Evolutionary conservation across 2,797 vertebrate genomes (phyloP), one percentile per base, ranked within the genome.

Genomic region (Lacerta bilineata): DNA sequence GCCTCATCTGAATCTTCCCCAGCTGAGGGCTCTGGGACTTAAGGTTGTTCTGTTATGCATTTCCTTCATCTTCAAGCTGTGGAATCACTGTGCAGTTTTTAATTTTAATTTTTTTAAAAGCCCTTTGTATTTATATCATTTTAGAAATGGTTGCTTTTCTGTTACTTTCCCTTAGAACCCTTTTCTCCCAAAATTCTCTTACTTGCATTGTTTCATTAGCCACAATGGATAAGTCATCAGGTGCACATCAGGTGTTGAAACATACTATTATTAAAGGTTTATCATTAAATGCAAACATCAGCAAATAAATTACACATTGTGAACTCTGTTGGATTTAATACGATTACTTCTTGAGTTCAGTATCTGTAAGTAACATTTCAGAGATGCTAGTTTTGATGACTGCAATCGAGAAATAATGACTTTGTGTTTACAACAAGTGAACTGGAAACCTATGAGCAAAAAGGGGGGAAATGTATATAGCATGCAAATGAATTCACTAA

Each of bases 361-460:
- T 0, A 0, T 3, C 78, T 89, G 4, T 76, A 43, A 84, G 39
- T 82, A 78, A n/a, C 10, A 76, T 39, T 10, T 88, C n/a, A 27
- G 20, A 3, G 84, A 86, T 78, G 13, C 1, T 36, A 36, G 66
- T 86, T 90, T 88, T 86, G 43, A 33, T 36, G 0, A 89, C 4
- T 64, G 7, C 78, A 87, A 84, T 83, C 36, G 33, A 88, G 88
- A 93, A 90, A 76, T 80, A 92, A 87, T 84, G 50, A 33, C 17
- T 90, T 69, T 1, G 27, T 88, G 1, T 87, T 91, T 91, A 75
- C 69, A 33, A 9, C 36, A 27, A 91, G 27, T 66, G 78, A 91
- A 87, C 10, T 89, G 41, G 11, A 91, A 41, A 4, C 41, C 10
- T 50, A 2, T 46, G 13, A 87, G 5, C 27, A 50, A 23, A 11